Evolutionary conservation across 2,888 invertebrate genomes (phyloP), one percentile per base, ranked within the genome.

Genomic region (Dolichomitus sp.): DNA sequence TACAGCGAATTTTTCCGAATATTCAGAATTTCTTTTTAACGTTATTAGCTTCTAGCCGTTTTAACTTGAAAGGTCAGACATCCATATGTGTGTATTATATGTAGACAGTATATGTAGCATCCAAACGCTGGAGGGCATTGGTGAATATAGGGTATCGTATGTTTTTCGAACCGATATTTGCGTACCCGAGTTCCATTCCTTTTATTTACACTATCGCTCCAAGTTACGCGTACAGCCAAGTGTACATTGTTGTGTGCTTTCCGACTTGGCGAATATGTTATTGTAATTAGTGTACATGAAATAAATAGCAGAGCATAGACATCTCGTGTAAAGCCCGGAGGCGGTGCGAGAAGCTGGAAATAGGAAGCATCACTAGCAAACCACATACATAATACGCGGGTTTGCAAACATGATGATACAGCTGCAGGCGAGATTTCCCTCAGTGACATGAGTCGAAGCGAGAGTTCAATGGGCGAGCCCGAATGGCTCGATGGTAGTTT

Each of bases 231-330:
- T 12, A 23, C 17, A 27, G 11, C 12, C 7, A 54, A 23, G 45
- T 45, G 1, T n/a, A 45, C 57, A 17, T 27, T 23, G 33, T 33
- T 57, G n/a, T 33, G 59, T 33, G 9, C 17, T 61, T 37, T 7
- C 61, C 19, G 11, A 61, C 33, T 19, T 17, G 17, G 37, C 37
- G 37, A 19, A 19, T 61, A 40, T 61, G 57, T 72, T 72, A 72
- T 33, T 59, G 70, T 72, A 72, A 72, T 72, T 57, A 72, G 57
- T 45, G 59, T 72, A 59, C 59, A 19, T 33, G 70, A 59, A 30
- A 59, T 72, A 72, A 72, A 72, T 72, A 72, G 59, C 2, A 19
- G 4, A 30, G 9, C 11, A 42, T 45, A 19, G n/a, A 57, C 45
- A 59, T 12, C 45, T 37, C 59, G 17, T 9, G 59, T n/a, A 17